These are phyloP conservation scores for Neogale vison DNA, from an alignment of 2,113 vertebrate species.

Conservation along the genomic window DNA sequence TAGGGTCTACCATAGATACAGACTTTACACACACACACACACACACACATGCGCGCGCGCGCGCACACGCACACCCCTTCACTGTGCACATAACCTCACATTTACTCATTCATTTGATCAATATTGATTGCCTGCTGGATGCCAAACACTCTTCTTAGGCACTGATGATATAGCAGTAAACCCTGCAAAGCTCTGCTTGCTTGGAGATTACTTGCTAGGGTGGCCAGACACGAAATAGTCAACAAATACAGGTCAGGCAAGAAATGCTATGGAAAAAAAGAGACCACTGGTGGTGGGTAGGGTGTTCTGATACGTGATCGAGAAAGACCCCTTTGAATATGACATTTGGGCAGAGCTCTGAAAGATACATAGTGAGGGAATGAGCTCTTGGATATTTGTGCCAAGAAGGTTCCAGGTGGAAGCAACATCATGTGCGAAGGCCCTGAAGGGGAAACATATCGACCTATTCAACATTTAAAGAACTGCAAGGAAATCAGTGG, in stretches of 20 bases:
- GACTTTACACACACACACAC: neutral
- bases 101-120: neutral
- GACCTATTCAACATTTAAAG: neutral
- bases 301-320: neutral
- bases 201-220: neutral
- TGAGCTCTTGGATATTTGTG: neutral
- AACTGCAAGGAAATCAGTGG: neutral
- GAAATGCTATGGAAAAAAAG: neutral
- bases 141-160: neutral
- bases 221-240: conserved; percentile 1
- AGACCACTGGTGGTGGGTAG: neutral
- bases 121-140: neutral
- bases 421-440: neutral
- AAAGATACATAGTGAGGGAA: neutral
- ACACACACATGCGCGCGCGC: too few relatives aligned
- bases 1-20: neutral
- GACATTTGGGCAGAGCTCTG: neutral
- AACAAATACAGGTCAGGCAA: neutral
- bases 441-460: neutral
- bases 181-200: neutral
- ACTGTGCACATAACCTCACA: neutral
- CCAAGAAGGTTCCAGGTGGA: neutral
- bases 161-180: neutral
- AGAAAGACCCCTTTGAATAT: neutral
- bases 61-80: neutral